These are phyloP conservation scores for Leptatherina wallacei DNA, from an alignment of 2,797 vertebrate species.

Conservation along the genomic window DNA sequence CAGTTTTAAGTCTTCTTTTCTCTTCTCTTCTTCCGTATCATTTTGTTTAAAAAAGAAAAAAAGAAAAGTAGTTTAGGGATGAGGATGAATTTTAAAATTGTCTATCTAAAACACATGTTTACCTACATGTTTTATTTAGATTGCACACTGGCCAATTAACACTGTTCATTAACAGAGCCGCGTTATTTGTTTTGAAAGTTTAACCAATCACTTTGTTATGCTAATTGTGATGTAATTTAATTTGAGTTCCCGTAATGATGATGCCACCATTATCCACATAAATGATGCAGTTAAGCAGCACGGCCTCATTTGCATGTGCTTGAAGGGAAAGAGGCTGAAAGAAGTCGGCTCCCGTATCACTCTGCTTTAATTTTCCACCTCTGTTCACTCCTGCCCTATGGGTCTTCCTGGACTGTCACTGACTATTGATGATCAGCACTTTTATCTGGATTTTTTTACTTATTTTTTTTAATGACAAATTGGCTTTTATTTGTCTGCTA, in stretches of 20 bases:
- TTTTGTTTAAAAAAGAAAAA: conserved; percentile 52
- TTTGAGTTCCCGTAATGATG: conserved; percentile 99
- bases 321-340: conserved; percentile 92
- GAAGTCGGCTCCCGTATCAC: conserved; percentile 88
- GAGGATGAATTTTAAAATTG: conserved; percentile 78
- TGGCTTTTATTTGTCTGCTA: conserved; percentile 76
- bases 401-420: conserved; percentile 91
- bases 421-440: conserved; percentile 96
- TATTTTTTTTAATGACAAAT: conserved; percentile 90
- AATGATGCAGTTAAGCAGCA: conserved; percentile 99
- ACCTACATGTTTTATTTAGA: conserved; percentile 97
- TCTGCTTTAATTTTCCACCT: conserved; percentile 98
- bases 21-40: conserved; percentile 70
- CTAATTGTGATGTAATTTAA: conserved; percentile 99
- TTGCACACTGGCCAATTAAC: conserved; percentile 97
- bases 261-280: conserved; percentile 99
- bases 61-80: conserved; percentile 66
- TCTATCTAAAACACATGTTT: conserved; percentile 94
- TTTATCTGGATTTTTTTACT: conserved; percentile 90
- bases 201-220: conserved; percentile 99
- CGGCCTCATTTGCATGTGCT: conserved; percentile 99
- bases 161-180: conserved; percentile 95
- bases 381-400: conserved; percentile 96
- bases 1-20: conserved; percentile 53
- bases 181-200: conserved; percentile 99